Evolutionary conservation across 2,888 invertebrate genomes (phyloP).

Genomic region (Drosophila antonietae): DNA sequence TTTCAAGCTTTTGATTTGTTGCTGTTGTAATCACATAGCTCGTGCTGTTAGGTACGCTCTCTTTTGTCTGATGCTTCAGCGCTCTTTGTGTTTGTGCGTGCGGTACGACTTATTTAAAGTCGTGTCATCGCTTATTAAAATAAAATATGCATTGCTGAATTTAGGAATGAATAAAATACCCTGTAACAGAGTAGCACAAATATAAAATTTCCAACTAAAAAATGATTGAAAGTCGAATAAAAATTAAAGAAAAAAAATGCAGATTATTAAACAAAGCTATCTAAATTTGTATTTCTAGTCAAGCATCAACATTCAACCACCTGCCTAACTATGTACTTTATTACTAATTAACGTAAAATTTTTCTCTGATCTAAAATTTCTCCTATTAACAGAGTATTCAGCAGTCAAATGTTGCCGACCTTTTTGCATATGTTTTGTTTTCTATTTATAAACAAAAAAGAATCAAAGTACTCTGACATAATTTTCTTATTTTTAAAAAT

Average conservation of each 20-base stretch:
- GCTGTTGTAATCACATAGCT: conserved; percentile 49
- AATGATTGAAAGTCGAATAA: no score
- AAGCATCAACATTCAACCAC: no score
- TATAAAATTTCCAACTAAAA: no score
- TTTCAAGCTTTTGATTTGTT: conserved; percentile 60
- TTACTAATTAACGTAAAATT: no score
- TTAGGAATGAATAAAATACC: background rate
- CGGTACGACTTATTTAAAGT: conserved; percentile 55
- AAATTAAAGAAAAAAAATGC: no score
- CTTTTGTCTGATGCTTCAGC: conserved; percentile 35
- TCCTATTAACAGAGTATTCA: background rate
- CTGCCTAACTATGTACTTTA: no score
- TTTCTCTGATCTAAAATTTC: background rate
- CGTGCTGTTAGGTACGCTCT: conserved; percentile 32
- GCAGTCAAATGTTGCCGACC: no score
- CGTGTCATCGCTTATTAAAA: conserved; percentile 52
- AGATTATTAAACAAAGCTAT: no score
- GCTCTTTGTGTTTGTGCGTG: conserved; percentile 41
- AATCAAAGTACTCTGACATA: background rate
- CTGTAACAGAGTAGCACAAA: background rate
- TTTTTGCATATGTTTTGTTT: no score
- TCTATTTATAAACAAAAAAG: background rate
- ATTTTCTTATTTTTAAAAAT: background rate
- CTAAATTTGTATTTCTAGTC: no score
- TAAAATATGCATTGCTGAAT: background rate